Percentiles rank a stretch among this genome's conserved stretches.
phyloP scores from a whole-genome alignment of 92 coral and sea anemone species.

The Bergia sp. region DNA sequence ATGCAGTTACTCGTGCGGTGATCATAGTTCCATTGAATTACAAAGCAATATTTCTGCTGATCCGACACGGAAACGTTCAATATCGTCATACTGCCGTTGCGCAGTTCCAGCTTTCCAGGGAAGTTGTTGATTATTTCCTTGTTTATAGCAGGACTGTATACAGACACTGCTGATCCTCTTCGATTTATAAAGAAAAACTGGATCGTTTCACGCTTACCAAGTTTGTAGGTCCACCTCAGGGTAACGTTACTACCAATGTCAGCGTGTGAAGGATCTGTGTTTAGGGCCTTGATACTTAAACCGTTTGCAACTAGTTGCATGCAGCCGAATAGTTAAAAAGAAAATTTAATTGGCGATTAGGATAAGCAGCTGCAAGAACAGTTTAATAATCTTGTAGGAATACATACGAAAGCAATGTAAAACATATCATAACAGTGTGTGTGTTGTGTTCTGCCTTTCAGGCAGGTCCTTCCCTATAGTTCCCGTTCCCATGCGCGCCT shows the following conservation, averaged over 20 bases:
- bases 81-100: not conserved
- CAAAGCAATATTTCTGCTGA: not conserved
- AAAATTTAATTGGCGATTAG: not conserved
- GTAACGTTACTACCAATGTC: not conserved
- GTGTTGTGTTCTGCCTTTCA: no score
- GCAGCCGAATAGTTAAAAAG: not conserved
- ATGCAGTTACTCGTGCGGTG: not conserved
- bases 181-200: not conserved
- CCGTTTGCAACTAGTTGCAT: not conserved
- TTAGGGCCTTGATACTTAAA: not conserved
- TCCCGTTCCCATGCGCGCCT: no score
- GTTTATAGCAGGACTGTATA: not conserved
- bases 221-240: not conserved
- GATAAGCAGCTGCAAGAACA: not conserved
- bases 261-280: not conserved
- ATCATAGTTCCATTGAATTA: not conserved
- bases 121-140: not conserved
- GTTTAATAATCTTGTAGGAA: no score
- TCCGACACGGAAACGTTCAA: not conserved
- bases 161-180: not conserved
- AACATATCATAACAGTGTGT: no score
- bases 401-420: no score
- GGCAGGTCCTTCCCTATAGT: no score
- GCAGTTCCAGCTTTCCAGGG: not conserved
- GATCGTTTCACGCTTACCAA: not conserved